These are phyloP conservation scores for Himalopsyche phryganea DNA, from an alignment of 1,140 invertebrate genomes.

Conservation along the genomic window DNA sequence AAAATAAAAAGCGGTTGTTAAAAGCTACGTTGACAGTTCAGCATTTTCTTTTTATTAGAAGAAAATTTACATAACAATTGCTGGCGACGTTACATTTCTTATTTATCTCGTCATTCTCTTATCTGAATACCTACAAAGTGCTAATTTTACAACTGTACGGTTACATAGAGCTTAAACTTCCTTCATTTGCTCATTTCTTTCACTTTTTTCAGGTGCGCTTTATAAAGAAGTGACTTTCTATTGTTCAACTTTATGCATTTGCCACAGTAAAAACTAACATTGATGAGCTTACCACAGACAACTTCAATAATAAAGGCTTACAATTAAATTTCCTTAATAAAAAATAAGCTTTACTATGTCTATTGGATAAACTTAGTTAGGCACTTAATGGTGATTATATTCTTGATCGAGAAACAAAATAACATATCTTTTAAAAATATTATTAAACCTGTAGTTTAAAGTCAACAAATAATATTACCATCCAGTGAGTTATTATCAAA, in stretches of 20 bases:
- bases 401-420: too few relatives aligned
- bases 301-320: too few relatives aligned
- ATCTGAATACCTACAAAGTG: conserved; percentile 10
- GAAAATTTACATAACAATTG: background rate
- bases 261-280: background rate
- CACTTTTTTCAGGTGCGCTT: background rate
- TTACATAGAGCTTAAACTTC: background rate
- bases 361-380: too few relatives aligned
- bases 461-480: too few relatives aligned
- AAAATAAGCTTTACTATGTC: too few relatives aligned
- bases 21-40: too few relatives aligned
- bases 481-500: too few relatives aligned
- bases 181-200: background rate
- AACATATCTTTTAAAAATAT: too few relatives aligned
- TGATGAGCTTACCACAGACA: background rate
- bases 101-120: conserved; percentile 18
- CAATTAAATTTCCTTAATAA: too few relatives aligned
- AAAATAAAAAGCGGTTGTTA: too few relatives aligned
- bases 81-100: conserved; percentile 8
- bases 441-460: too few relatives aligned
- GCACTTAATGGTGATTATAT: too few relatives aligned
- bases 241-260: background rate
- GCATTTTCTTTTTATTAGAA: background rate
- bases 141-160: conserved; percentile 10
- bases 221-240: background rate